These are phyloP conservation scores for Hylaeus volcanicus DNA, from an alignment of 1,140 invertebrate species.

Conservation along the genomic window DNA sequence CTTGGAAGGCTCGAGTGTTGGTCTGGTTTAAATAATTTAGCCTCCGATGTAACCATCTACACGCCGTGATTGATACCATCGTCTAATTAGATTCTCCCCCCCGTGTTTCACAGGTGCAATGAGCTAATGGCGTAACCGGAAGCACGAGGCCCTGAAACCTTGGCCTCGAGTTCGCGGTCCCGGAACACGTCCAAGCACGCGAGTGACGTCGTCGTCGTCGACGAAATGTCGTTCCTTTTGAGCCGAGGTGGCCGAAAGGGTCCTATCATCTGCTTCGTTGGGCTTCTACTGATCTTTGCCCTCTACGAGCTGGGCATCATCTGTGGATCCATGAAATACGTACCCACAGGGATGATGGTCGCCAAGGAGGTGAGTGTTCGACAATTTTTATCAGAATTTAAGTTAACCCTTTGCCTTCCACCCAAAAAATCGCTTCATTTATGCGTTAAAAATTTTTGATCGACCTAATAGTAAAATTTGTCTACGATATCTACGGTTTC, in stretches of 20 bases:
- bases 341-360: slow-evolving; percentile 73
- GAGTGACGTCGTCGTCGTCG: slow-evolving; percentile 4
- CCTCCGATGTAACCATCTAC: not conserved
- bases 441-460: too few species aligned
- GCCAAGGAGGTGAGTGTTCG: slow-evolving; percentile 74
- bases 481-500: too few species aligned
- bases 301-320: slow-evolving; percentile 79
- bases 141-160: slow-evolving; percentile 38
- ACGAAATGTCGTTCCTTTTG: slow-evolving; percentile 73
- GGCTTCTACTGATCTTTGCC: slow-evolving; percentile 71
- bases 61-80: not conserved
- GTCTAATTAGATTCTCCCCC: not conserved
- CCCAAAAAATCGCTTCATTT: too few species aligned
- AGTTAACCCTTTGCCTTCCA: too few species aligned
- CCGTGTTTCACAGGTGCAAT: slow-evolving; percentile 42
- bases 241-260: slow-evolving; percentile 71
- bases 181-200: slow-evolving; percentile 18
- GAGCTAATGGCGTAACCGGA: slow-evolving; percentile 45
- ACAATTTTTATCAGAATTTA: not conserved
- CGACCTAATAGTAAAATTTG: too few species aligned
- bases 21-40: too few species aligned
- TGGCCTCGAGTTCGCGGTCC: slow-evolving; percentile 34
- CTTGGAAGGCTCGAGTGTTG: too few species aligned
- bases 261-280: slow-evolving; percentile 74
- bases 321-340: slow-evolving; percentile 71